phyloP scores from a whole-genome alignment of 2,888 invertebrate genomes.

The Perdita meconis region DNA sequence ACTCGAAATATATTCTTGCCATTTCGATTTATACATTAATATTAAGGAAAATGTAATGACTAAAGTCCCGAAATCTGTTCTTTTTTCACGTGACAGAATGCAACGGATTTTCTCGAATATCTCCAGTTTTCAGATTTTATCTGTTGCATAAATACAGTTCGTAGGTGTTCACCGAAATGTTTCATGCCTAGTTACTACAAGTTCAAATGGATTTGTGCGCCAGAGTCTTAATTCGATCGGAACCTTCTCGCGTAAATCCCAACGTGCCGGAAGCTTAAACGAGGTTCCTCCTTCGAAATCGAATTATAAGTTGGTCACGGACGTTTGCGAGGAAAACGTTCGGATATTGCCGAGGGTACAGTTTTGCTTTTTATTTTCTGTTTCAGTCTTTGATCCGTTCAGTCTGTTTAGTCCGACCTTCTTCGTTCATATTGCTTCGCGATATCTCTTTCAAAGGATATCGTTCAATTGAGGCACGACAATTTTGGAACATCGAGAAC shows the following conservation, averaged over 20 bases:
- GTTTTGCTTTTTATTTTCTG: conserved; percentile 13
- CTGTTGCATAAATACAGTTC: neutral
- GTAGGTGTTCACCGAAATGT: neutral
- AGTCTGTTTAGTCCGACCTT: neutral
- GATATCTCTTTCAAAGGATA: too few species aligned
- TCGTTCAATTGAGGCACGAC: too few species aligned
- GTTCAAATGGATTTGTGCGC: neutral
- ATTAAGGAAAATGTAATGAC: too few species aligned
- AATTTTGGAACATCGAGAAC: too few species aligned
- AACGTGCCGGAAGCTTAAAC: conserved; percentile 2
- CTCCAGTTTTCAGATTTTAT: too few species aligned
- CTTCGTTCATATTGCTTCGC: neutral
- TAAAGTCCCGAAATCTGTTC: too few species aligned
- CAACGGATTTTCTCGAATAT: too few species aligned
- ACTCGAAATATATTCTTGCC: too few species aligned
- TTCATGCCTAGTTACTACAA: neutral
- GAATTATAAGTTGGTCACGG: conserved; percentile 35
- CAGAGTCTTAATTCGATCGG: conserved; percentile 17
- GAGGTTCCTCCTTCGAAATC: conserved; percentile 9
- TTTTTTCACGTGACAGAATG: too few species aligned
- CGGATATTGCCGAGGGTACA: conserved; percentile 3
- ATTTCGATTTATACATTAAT: too few species aligned
- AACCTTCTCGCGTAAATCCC: conserved; percentile 16
- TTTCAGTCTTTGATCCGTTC: neutral
- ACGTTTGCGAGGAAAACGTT: conserved; percentile 29